Evolutionary conservation across 35 echinoderm and acorn worm genomes (phyloP), one percentile per base, ranked within the genome.

Genomic region (Apostichopus parvimensis): DNA sequence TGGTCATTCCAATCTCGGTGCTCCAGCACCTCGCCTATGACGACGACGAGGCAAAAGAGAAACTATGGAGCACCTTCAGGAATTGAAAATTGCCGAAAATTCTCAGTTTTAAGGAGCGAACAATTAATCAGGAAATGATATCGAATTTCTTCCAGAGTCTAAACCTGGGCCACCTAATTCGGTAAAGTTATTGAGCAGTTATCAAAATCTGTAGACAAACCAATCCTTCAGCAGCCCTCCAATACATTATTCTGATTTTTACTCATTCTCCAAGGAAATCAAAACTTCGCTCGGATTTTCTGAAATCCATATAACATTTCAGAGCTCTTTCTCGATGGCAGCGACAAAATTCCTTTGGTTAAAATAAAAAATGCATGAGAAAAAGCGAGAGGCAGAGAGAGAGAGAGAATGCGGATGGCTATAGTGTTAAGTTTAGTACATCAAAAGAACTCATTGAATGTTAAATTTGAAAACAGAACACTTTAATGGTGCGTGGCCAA

Each of bases 161-260:
- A 15, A 57, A 82, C 52, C 79, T 82, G 7, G 55, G 11, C 79
- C 79, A 82, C 79, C 79, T 12, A 26, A 82, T 82, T 82, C 28
- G 9, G 13, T 82, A 82, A 53, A 82, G 56, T 82, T 82, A 82
- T 82, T 82, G 28, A 82, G 79, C 52, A 17, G 52, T 55, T 82
- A 53, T 18, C 17, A 82, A 57, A 82, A 56, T 82, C 54, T 80
- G 6, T 53, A 22, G 71, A 75, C 71, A 75, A 75, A 75, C 11
- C 79, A 55, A 53, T 82, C 79, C 79, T 82, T 82, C 79, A 55
- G 45, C 79, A 55, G 52, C 52, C 79, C 71, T 56, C 79, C 79
- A 82, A 82, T 82, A 82, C 79, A 55, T 82, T 82, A 82, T 82
- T 82, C 79, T 82, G 79, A 82, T 82, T 45, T 34, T 45, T 55